A percentile compares a stretch with the other conserved stretches of the same genome.
Evolutionary conservation across 30 jellyfish, hydroid and myxozoan species (phyloP).

Genomic region (Sanderia malayensis): DNA sequence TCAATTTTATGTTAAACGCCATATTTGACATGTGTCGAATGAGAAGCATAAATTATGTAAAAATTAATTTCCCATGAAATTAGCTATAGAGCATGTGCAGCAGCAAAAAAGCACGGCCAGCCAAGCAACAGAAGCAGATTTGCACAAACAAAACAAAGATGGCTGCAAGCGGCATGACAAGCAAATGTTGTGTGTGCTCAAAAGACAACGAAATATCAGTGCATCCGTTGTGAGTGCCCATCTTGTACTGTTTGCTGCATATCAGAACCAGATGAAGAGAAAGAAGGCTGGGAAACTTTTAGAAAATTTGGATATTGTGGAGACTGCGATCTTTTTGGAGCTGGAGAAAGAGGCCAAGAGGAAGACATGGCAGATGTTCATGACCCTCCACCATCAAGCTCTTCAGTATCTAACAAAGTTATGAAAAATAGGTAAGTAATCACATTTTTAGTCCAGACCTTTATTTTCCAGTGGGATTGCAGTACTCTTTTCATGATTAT

Average conservation of each 20-base stretch:
- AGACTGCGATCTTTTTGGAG: neutral
- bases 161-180: neutral
- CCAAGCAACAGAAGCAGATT: constrained; percentile 5
- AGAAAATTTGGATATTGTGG: neutral
- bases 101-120: neutral
- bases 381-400: neutral
- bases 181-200: neutral
- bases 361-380: neutral
- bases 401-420: neutral
- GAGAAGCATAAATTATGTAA: neutral
- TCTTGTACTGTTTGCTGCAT: neutral
- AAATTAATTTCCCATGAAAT: neutral
- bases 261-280: neutral
- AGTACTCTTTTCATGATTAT: neutral
- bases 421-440: neutral
- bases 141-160: neutral
- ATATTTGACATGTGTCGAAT: neutral
- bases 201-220: neutral
- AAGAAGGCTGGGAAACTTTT: neutral
- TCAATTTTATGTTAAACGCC: neutral
- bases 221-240: neutral
- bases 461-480: neutral
- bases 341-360: neutral
- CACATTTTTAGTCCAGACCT: neutral
- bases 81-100: constrained; percentile 2